Conservation (phyloP, 2,888 invertebrate genomes). For the Chromoteleia sp. region DNA sequence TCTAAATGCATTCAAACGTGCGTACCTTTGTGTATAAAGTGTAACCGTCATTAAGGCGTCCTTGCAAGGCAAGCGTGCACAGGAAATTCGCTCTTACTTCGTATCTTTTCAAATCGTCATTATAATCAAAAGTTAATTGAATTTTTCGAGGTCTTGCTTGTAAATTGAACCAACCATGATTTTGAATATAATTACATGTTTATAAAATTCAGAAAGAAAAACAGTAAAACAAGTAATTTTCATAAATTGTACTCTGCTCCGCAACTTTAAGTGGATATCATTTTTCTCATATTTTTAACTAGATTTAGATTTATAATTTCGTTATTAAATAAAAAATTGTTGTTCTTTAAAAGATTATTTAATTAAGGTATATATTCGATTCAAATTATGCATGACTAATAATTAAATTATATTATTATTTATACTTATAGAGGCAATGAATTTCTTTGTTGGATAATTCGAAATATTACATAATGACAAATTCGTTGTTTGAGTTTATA, state of each 20-base stretch:
- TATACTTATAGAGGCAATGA: not conserved
- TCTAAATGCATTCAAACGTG: constrained; percentile 60
- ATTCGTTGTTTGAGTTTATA: not conserved
- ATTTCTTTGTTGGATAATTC: constrained; percentile 1
- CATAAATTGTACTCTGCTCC: not conserved
- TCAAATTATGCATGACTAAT: no score
- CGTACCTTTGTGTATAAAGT: constrained; percentile 56
- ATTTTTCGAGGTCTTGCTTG: constrained; percentile 51
- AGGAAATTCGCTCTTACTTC: constrained; percentile 54
- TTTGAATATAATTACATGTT: constrained; percentile 36
- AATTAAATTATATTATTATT: no score
- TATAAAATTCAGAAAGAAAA: constrained; percentile 19
- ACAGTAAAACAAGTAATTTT: not conserved
- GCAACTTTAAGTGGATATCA: not conserved
- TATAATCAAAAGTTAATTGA: constrained; percentile 61
- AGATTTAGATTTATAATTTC: not conserved
- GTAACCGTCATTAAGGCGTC: constrained; percentile 62
- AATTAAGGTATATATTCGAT: not conserved
- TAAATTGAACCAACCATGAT: constrained; percentile 26
- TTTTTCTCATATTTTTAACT: not conserved
- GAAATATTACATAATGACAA: not conserved
- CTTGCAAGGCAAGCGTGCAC: constrained; percentile 44
- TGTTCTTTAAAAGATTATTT: not conserved
- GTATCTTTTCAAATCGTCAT: constrained; percentile 43
- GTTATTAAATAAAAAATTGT: not conserved